Base-by-base conservation (phyloP, 2,113 vertebrate species). In the Artemisiospiza belli region DNA sequence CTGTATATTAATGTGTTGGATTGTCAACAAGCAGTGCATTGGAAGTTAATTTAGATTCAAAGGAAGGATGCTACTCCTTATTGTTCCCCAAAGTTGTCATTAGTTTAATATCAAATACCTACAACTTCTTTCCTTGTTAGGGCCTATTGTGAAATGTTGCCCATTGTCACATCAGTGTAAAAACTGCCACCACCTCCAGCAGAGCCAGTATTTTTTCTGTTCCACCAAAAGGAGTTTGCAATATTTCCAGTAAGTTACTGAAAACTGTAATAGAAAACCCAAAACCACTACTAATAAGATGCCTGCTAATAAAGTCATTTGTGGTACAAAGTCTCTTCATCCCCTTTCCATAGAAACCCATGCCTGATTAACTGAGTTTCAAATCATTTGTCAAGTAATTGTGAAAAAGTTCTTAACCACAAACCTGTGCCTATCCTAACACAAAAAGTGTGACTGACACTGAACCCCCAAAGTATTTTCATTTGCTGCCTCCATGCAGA, bases 301-400 rank as follows among this genome's bases (percentile, higher is more conserved):
- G 87, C 87, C 80, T 95, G 80, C 92, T 95, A 96, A 94, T 96
- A 88, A 94, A 94, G 35, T 69, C 16, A 70, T 91, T 87, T 67
- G 47, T 68, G 68, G 15, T 89, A 52, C 89, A 18, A 85, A 83
- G 21, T 94, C 39, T 93, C 39, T 74, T 94, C 72, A 87, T 82
- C 20, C 17, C 23, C 15, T 74, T 83, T 87, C 67, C 83, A 23
- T 44, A 57, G 47, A 86, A 86, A 89, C 72, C 64, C 47, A 78
- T 90, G 44, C 62, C 81, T 79, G 49, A 87, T 95, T 94, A 95
- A 95, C 87, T 89, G 67, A 84, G 12, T 94, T 92, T 83, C 69
- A 87, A 89, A 61, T 57, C 0, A 33, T 94, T 87, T 69, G 58
- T 84, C 83, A 84, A 76, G 61, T 87, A 87, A 82, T 82, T 85